Evolutionary conservation across 2,113 vertebrate species (phyloP), one percentile per base, ranked within the genome.

Genomic region (Cacatua alba): DNA sequence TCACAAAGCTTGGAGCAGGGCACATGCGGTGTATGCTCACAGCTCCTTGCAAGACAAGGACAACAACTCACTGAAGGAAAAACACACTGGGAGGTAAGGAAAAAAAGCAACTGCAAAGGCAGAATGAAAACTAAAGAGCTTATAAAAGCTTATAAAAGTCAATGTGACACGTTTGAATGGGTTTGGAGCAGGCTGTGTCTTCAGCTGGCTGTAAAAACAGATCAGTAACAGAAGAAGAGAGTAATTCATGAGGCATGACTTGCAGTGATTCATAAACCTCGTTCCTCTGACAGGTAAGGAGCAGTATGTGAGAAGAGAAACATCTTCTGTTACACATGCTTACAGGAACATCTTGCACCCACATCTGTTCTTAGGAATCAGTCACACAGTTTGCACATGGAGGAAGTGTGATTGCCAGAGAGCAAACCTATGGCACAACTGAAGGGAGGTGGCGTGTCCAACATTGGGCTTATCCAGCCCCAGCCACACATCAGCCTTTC

Each of bases 11-110:
- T 1, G 8, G 49, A 74, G 85, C 16, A 7, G 64, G 53, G 35
- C 39, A 16, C 60, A 2, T 0, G 11, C 10, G 2, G 62, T 0
- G 51, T 29, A 3, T 0, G 8, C 28, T 75, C 51, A 19, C 2
- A 4, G 72, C 49, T 59, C 48, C 71, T 31, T 2, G 4, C 24
- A 23, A 33, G 41, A 15, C 24, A 39, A 68, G 69, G 64, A 23
- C 41, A 49, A 6, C 70, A 17, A 4, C 46, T 26, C 2, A 29
- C 57, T 9, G 55, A 26, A 29, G 29, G 39, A 8, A 11, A 13
- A 67, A 37, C 0, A 1, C 16, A 3, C 49, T 4, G 35, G 35
- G n/a, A 90, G 64, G 41, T 5, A 46, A 85, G 0, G 8, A n/a
- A 35, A 33, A 7, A 6, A 81, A 71, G 10, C 49, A 39, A 67